A percentile compares a stretch with the other conserved stretches of the same genome.
These are phyloP conservation scores for Acinonyx jubatus DNA, from an alignment of 2,113 vertebrate genomes.

Conservation along the genomic window DNA sequence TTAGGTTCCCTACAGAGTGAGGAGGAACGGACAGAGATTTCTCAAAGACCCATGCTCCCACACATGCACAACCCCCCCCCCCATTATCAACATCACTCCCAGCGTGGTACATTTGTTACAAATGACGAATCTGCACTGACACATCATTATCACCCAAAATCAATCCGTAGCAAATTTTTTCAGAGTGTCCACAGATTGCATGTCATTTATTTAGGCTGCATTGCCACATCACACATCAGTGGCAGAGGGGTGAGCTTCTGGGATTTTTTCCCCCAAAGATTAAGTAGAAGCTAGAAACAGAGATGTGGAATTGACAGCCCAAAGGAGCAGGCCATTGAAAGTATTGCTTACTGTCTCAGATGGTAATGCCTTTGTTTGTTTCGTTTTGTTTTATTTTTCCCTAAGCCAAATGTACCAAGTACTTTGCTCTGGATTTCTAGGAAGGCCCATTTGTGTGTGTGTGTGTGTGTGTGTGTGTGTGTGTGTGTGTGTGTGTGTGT, in stretches of 20 bases:
- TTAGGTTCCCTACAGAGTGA: neutral
- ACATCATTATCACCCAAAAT: neutral
- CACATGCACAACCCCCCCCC: rapidly evolving
- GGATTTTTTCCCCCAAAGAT: neutral
- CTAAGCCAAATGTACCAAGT: neutral
- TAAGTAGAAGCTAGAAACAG: neutral
- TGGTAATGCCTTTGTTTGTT: neutral
- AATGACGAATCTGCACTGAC: neutral
- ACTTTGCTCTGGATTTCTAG: neutral
- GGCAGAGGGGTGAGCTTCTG: neutral
- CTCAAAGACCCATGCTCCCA: neutral
- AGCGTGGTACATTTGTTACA: neutral
- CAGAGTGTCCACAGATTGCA: neutral
- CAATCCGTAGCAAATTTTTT: neutral
- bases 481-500: too few relatives aligned
- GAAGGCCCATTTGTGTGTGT: neutral
- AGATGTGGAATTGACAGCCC: neutral
- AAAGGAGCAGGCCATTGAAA: neutral
- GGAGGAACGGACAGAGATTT: neutral
- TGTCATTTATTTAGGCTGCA: neutral
- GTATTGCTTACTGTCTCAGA: neutral
- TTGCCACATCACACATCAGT: neutral
- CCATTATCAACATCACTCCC: rapidly evolving
- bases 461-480: too few relatives aligned
- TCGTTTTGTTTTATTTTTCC: neutral